Conservation (phyloP, 1,140 invertebrate genomes). For the Monomorium pharaonis region DNA sequence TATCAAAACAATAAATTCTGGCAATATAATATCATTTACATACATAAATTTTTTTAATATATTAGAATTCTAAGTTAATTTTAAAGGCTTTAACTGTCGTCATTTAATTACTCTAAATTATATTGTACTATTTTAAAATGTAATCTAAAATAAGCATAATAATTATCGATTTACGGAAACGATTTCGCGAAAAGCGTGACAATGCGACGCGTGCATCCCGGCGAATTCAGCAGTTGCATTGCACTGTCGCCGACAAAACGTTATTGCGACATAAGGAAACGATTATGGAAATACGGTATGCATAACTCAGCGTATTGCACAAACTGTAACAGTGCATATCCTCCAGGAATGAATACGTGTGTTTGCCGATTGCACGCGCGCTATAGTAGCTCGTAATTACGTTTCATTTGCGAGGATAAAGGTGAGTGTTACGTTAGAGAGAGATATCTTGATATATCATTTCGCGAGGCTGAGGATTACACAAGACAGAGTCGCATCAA, state of each 20-base stretch:
- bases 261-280: conserved; percentile 76
- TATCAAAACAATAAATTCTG: too few species aligned
- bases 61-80: background rate
- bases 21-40: background rate
- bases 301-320: conserved; percentile 65
- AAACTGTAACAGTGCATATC: conserved; percentile 65
- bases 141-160: background rate
- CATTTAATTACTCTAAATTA: background rate
- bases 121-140: background rate
- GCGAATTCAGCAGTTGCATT: conserved; percentile 8
- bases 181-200: background rate
- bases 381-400: conserved; percentile 47
- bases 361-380: conserved; percentile 29
- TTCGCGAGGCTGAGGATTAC: conserved; percentile 1
- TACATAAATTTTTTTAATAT: background rate
- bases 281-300: conserved; percentile 73
- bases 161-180: background rate
- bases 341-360: conserved; percentile 30
- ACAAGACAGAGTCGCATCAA: background rate
- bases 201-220: background rate
- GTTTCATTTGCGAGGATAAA: conserved; percentile 49
- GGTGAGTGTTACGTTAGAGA: background rate
- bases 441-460: conserved; percentile 34
- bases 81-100: background rate
- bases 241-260: conserved; percentile 57